These are phyloP conservation scores for Mythimna pallens DNA, from an alignment of 2,888 invertebrate genomes.

Conservation along the genomic window DNA sequence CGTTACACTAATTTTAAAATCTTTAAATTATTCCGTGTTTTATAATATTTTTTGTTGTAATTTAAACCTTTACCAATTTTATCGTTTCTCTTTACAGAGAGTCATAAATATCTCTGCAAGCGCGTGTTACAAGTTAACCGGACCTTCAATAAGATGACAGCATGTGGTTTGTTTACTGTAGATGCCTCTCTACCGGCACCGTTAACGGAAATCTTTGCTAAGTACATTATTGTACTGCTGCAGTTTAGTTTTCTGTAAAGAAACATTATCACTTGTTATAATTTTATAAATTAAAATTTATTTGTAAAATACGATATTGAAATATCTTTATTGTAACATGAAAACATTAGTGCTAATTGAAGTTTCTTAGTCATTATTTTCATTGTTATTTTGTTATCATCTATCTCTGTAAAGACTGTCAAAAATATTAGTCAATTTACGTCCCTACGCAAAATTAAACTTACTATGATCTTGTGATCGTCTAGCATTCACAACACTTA, in stretches of 20 bases:
- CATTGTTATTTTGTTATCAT: too few species aligned
- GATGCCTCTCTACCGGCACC: conserved; percentile 30
- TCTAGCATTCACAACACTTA: not conserved
- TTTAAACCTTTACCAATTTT: not conserved
- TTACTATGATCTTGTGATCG: too few species aligned
- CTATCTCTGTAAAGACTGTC: too few species aligned
- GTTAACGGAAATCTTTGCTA: not conserved
- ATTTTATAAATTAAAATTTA: too few species aligned
- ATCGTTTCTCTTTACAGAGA: not conserved
- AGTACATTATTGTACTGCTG: conserved; percentile 9
- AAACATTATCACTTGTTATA: not conserved
- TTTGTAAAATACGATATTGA: too few species aligned
- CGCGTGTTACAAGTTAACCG: conserved; percentile 17
- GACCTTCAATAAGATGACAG: conserved; percentile 44
- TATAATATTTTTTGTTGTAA: too few species aligned
- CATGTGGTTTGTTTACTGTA: conserved; percentile 35
- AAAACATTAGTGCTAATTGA: too few species aligned
- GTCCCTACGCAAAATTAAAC: not conserved
- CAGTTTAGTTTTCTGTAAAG: conserved; percentile 16
- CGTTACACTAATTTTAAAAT: not conserved
- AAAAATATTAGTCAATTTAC: not conserved
- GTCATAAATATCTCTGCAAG: conserved; percentile 3
- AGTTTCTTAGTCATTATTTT: too few species aligned
- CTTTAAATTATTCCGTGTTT: not conserved
- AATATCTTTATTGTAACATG: too few species aligned